phyloP scores from a whole-genome alignment of 2,888 invertebrate genomes.

The Shargacucullia verbasci region DNA sequence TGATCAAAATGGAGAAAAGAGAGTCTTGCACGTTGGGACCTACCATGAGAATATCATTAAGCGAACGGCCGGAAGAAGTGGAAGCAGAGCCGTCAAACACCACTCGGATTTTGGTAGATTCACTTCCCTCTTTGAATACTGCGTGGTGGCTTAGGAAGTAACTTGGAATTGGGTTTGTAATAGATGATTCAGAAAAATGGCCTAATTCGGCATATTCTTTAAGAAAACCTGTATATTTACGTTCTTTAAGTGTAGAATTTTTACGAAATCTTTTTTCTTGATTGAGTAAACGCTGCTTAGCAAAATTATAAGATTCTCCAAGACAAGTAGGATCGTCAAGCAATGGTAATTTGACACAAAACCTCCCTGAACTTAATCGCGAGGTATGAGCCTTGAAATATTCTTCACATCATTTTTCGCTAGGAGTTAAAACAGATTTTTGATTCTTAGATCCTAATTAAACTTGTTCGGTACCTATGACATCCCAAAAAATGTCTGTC shows the following conservation, averaged over 20 bases:
- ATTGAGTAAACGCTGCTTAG: conserved; percentile 1
- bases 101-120: no score
- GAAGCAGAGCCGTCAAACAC: no score
- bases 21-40: no score
- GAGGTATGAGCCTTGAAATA: neutral
- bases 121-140: no score
- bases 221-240: no score
- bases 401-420: conserved; percentile 3
- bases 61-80: no score
- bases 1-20: no score
- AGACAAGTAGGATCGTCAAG: neutral
- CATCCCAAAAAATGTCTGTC: conserved; percentile 9
- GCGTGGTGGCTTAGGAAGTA: no score
- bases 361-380: conserved; percentile 1
- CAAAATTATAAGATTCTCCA: conserved; percentile 1
- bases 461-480: neutral
- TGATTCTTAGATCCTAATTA: conserved; percentile 1
- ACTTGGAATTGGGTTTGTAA: no score
- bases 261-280: conserved; percentile 12
- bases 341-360: conserved; percentile 1
- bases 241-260: conserved; percentile 1
- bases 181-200: no score
- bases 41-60: no score
- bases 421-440: neutral
- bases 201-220: no score